Base-by-base conservation (phyloP, 2,113 vertebrate genomes). In the Kobus ellipsiprymnus region DNA sequence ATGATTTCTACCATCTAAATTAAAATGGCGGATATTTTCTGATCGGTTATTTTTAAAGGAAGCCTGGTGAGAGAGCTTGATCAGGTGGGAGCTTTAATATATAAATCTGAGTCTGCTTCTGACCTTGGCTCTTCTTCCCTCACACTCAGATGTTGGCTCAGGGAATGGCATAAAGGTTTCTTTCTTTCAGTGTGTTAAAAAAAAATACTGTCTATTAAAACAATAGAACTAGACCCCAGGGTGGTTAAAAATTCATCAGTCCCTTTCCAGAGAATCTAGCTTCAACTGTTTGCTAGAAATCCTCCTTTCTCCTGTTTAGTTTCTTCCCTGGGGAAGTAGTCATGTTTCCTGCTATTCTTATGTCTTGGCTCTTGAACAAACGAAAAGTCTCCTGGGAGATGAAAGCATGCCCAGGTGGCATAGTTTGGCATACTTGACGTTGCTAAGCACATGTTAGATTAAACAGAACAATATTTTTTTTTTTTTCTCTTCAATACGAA, bases 401-500 rank as follows among this genome's bases (percentile, higher is more conserved):
- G 16, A 54, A 94, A 82, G 44, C 44, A 13, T 50, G 55, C 54
- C 87, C 54, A 48, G 27, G 46, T 50, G 91, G 44, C 48, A 6
- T 81, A 48, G 57, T 71, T 87, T 77, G 29, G 30, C 77, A 1
- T 94, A 78, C 86, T 77, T 67, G 85, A 62, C 85, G 64, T 96
- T 93, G 95, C 95, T 97, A 88, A 97, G 96, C 96, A 97, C 95
- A 95, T 54, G 27, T 90, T 93, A 86, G 62, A 94, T 97, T 93
- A 96, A 97, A 97, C 91, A 98, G 90, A 96, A 87, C 87, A 91
- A 29, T 90, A 82, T 92, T 94, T 96, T 87, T 97, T 96, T 87
- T 97, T 91, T 98, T 98, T 94, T 94, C 88, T 94, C 95, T 96
- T 94, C 97, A 97, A 77, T 84, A 94, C 81, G 83, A 91, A 96